phyloP scores from a whole-genome alignment of 2,113 vertebrate genomes.

The Centropus bengalensis region DNA sequence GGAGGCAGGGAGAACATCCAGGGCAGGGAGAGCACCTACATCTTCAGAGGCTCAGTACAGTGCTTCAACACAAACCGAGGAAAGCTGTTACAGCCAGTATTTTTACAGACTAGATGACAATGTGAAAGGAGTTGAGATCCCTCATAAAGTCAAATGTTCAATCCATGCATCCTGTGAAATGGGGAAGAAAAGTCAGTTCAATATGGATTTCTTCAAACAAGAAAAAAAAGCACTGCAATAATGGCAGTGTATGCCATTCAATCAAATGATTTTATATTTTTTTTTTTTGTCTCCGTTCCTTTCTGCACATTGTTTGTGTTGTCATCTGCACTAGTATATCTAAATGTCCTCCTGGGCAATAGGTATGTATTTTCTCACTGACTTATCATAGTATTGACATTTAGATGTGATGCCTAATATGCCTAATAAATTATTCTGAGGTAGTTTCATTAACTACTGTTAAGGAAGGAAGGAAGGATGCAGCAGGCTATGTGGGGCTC shows the following conservation, averaged over 20 bases:
- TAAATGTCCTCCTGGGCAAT: not conserved
- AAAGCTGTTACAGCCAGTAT: not conserved
- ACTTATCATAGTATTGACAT: not conserved
- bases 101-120: not conserved
- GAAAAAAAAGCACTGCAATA: not conserved
- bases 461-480: no score
- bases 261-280: rapidly evolving
- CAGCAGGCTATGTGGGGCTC: not conserved
- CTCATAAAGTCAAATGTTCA: not conserved
- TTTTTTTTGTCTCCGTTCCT: not conserved
- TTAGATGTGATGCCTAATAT: not conserved
- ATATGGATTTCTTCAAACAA: not conserved
- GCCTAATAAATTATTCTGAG: not conserved
- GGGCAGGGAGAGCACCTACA: rapidly evolving
- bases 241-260: not conserved
- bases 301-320: not conserved
- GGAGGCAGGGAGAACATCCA: not conserved
- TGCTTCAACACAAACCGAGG: not conserved
- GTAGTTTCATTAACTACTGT: not conserved
- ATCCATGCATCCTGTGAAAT: not conserved
- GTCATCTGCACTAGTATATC: rapidly evolving
- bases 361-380: not conserved
- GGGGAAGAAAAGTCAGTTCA: not conserved
- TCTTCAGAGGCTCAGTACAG: not conserved
- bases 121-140: not conserved